These are phyloP conservation scores for Phalanger gymnotis DNA, from an alignment of 2,797 vertebrate genomes.

Conservation along the genomic window DNA sequence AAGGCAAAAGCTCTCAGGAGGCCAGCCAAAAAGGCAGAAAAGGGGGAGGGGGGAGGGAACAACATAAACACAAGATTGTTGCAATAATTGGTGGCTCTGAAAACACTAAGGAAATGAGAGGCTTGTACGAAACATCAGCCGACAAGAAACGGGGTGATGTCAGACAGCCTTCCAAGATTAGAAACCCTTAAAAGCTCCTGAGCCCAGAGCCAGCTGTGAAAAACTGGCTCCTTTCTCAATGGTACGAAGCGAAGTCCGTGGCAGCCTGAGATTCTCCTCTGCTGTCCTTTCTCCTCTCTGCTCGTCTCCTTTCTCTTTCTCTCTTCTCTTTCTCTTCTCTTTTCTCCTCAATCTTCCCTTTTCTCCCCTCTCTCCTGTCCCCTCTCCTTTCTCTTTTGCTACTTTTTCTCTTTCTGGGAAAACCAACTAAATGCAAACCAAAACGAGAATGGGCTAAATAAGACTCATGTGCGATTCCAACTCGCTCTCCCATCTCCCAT, in stretches of 20 bases:
- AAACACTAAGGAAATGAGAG: constrained; percentile 93
- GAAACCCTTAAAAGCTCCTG: constrained; percentile 97
- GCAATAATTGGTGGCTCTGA: constrained; percentile 89
- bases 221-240: constrained; percentile 39
- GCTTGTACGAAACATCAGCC: constrained; percentile 92
- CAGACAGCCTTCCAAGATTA: constrained; percentile 95
- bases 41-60: constrained; percentile 73
- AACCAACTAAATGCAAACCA: not conserved
- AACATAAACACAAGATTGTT: constrained; percentile 85
- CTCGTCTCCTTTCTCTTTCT: not conserved
- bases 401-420: not conserved
- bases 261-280: not conserved
- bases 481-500: not conserved
- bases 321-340: too few relatives aligned
- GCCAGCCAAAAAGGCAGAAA: constrained; percentile 85
- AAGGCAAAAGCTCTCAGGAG: constrained; percentile 81
- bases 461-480: not conserved
- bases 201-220: constrained; percentile 64
- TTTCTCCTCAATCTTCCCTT: fast-evolving
- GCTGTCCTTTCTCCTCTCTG: not conserved
- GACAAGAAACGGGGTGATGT: constrained; percentile 93
- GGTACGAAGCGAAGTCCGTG: constrained; percentile 62
- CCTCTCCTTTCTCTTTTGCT: not conserved
- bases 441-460: not conserved
- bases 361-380: fast-evolving